Conservation (phyloP, 1,140 invertebrate species). For the Philotrypesis tridentata region DNA sequence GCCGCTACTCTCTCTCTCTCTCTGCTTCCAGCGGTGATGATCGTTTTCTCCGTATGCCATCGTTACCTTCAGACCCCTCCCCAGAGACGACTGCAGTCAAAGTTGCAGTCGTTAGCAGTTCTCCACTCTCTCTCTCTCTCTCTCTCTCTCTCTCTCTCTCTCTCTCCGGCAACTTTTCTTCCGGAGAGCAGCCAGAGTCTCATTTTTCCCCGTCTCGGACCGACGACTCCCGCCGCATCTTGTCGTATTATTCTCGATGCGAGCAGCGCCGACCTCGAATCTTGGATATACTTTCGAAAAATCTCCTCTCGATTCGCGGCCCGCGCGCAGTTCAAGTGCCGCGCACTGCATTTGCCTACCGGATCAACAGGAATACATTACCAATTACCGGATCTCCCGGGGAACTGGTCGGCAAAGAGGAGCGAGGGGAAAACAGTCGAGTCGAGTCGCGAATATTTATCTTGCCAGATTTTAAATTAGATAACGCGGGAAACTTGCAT, state of each 20-base stretch:
- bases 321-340: not conserved
- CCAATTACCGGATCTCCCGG: not conserved
- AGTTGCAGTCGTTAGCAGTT: not conserved
- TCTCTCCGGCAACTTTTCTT: not conserved
- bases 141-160: too few relatives aligned
- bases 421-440: conserved; percentile 3
- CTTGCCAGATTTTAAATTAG: conserved; percentile 3
- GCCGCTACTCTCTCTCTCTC: too few relatives aligned
- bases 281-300: too few relatives aligned
- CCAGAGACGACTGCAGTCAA: not conserved
- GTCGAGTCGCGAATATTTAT: conserved; percentile 18
- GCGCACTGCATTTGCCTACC: too few relatives aligned
- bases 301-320: too few relatives aligned
- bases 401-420: not conserved
- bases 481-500: conserved; percentile 1
- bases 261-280: too few relatives aligned
- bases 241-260: not conserved
- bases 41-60: conserved; percentile 5
- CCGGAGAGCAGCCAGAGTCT: not conserved
- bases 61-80: not conserved
- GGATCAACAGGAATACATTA: not conserved
- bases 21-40: conserved; percentile 9
- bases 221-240: too few relatives aligned
- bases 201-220: not conserved
- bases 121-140: not conserved